phyloP scores from a whole-genome alignment of 2,888 invertebrate genomes.

The Bombylius major region DNA sequence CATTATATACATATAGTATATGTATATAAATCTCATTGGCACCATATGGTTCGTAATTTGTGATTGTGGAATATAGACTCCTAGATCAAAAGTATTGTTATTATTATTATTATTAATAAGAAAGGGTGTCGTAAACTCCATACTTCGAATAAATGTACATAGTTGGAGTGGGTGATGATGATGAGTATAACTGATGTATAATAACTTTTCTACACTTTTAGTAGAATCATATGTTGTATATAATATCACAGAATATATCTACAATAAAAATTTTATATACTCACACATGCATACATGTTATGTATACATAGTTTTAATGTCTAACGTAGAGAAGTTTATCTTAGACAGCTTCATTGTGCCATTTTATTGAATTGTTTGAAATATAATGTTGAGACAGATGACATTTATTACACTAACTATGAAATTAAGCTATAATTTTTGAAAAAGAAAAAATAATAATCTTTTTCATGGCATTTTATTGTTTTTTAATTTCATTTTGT shows the following conservation, averaged over 20 bases:
- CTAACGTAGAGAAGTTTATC: background rate
- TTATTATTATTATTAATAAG: background rate
- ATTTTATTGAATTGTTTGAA: background rate
- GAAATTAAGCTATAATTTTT: too few relatives aligned
- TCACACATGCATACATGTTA: background rate
- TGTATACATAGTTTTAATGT: background rate
- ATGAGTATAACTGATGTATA: too few relatives aligned
- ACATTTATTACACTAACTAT: background rate
- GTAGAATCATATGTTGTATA: background rate
- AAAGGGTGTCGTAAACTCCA: constrained; percentile 2
- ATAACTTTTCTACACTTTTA: constrained; percentile 3
- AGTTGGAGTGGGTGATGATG: too few relatives aligned
- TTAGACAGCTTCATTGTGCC: background rate
- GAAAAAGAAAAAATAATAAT: too few relatives aligned
- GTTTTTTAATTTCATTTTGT: too few relatives aligned
- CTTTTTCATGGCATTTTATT: too few relatives aligned
- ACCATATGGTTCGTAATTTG: constrained; percentile 38
- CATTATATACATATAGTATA: constrained; percentile 1
- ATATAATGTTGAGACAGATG: background rate
- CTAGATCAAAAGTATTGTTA: too few relatives aligned
- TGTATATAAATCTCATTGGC: constrained; percentile 34
- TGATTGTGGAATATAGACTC: constrained; percentile 21
- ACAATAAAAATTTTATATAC: background rate
- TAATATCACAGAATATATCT: too few relatives aligned
- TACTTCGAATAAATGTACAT: background rate